Conservation (phyloP, 1,140 invertebrate species). For the Mercenaria mercenaria region DNA sequence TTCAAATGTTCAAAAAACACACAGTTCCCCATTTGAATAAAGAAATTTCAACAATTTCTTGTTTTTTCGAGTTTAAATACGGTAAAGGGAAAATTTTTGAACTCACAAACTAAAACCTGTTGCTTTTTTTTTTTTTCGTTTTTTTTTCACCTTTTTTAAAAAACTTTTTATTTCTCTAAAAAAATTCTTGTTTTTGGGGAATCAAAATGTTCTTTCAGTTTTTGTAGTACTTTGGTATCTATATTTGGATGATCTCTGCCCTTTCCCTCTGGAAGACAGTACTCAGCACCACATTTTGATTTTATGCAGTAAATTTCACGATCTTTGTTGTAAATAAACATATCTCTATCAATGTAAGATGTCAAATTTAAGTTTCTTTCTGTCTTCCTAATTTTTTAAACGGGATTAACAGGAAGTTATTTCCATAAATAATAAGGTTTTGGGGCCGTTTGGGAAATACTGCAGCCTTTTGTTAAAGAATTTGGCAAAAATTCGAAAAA, state of each 20-base stretch:
- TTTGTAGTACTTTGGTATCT: not conserved
- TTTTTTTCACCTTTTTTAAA: no score
- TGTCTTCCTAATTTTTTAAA: not conserved
- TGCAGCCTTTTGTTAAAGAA: not conserved
- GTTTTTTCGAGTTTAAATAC: no score
- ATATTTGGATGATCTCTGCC: not conserved
- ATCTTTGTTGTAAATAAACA: not conserved
- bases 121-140: no score
- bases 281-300: not conserved
- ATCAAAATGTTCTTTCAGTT: not conserved
- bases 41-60: no score
- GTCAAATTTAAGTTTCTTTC: not conserved
- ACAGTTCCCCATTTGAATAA: no score
- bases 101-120: no score
- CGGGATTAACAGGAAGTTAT: not conserved
- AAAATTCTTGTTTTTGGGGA: not conserved
- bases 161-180: no score
- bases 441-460: not conserved
- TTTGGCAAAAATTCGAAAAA: no score
- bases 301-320: not conserved
- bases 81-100: no score
- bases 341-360: not conserved
- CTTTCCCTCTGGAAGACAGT: not conserved
- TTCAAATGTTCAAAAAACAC: no score
- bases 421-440: not conserved